phyloP scores from a whole-genome alignment of 2,888 invertebrate genomes.

The Tachystola acroxantha region DNA sequence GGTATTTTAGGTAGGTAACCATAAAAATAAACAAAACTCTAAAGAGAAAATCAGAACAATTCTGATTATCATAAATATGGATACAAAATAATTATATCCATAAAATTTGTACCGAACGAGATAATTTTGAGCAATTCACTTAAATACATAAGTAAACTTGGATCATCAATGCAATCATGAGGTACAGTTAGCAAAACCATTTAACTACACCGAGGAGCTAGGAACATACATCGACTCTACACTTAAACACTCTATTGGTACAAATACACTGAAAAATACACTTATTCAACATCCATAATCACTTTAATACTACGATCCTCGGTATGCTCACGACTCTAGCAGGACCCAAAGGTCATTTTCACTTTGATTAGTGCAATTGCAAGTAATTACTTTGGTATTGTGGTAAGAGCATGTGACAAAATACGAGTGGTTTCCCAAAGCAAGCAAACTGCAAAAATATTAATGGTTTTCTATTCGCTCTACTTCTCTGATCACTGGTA shows the following conservation, averaged over 20 bases:
- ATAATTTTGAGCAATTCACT: conserved; percentile 49
- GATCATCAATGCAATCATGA: conserved; percentile 23
- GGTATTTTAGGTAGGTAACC: conserved; percentile 49
- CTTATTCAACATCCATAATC: conserved; percentile 45
- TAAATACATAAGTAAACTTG: conserved; percentile 31
- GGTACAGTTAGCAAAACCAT: conserved; percentile 36
- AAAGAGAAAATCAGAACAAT: conserved; percentile 14
- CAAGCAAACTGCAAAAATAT: too few species aligned
- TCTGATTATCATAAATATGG: conserved; percentile 19
- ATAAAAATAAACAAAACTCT: conserved; percentile 34
- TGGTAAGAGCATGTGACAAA: too few species aligned
- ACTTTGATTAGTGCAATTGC: too few species aligned
- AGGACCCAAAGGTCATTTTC: too few species aligned
- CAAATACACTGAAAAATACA: conserved; percentile 58
- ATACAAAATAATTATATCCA: conserved; percentile 24
- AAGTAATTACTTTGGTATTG: too few species aligned
- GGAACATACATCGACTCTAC: conserved; percentile 53
- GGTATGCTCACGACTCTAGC: conserved; percentile 23
- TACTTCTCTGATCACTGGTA: too few species aligned
- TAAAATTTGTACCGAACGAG: conserved; percentile 39
- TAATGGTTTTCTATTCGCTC: too few species aligned
- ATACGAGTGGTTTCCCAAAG: too few species aligned
- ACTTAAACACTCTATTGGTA: conserved; percentile 32
- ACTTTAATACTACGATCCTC: conserved; percentile 42
- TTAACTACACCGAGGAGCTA: conserved; percentile 48